Conservation (phyloP, 2,113 vertebrate genomes). For the Anseranas semipalmata region DNA sequence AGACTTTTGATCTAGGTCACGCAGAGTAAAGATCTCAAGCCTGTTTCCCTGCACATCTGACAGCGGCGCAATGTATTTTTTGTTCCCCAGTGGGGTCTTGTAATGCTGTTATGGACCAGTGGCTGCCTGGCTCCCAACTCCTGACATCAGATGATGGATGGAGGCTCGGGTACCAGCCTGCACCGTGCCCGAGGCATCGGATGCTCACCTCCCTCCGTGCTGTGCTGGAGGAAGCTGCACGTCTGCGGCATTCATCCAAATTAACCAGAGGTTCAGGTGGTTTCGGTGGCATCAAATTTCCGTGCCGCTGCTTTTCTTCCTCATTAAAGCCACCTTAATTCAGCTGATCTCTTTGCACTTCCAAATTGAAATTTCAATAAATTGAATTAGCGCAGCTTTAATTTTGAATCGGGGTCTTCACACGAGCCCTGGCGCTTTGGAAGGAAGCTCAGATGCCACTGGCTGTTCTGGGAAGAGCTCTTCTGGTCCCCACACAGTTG, state of each 20-base stretch:
- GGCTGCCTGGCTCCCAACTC: neutral
- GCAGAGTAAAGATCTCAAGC: neutral
- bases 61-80: neutral
- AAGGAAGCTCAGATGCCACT: neutral
- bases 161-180: neutral
- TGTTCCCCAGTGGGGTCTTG: neutral
- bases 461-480: neutral
- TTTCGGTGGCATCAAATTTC: neutral
- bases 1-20: neutral
- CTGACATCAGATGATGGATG: neutral
- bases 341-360: neutral
- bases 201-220: neutral
- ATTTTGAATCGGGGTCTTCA: neutral
- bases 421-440: neutral
- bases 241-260: neutral
- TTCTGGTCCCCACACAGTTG: neutral
- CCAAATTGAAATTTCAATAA: neutral
- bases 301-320: neutral
- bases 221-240: neutral
- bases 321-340: neutral
- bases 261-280: neutral
- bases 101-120: accelerated
- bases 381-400: neutral
- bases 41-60: neutral
- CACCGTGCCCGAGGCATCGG: accelerated